Evolutionary conservation across 2,797 vertebrate species (phyloP).

Genomic region (Cephalopachus bancanus): DNA sequence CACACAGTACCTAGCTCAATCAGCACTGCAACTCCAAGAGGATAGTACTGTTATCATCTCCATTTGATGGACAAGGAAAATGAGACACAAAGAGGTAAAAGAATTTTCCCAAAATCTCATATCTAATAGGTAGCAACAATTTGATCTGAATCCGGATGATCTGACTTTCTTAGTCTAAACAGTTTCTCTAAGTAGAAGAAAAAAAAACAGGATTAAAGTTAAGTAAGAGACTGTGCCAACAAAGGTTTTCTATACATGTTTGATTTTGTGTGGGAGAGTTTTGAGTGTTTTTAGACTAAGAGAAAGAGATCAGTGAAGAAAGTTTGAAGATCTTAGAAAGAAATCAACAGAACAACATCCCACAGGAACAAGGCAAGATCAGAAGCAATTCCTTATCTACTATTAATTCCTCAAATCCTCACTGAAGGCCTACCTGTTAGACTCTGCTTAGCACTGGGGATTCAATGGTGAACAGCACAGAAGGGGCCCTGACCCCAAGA

Average conservation of each 20-base stretch:
- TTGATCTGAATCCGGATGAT: neutral
- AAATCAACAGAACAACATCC: neutral
- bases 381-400: constrained; percentile 31
- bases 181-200: constrained; percentile 26
- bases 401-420: neutral
- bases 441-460: neutral
- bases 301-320: neutral
- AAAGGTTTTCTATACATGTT: neutral
- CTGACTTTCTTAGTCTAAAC: constrained; percentile 5
- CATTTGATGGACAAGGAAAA: neutral
- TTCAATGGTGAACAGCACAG: neutral
- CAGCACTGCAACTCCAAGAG: neutral
- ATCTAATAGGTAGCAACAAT: neutral
- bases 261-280: constrained; percentile 12
- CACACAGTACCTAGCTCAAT: neutral
- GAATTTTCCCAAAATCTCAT: neutral
- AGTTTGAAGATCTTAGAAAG: constrained; percentile 2
- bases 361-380: constrained; percentile 11
- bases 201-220: constrained; percentile 4
- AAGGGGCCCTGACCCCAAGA: neutral
- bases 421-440: neutral
- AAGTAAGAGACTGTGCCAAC: neutral
- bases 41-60: neutral
- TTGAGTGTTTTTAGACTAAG: constrained; percentile 22
- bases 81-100: neutral